Conservation (phyloP, 2,797 vertebrate species). For the Scolopax rusticola region DNA sequence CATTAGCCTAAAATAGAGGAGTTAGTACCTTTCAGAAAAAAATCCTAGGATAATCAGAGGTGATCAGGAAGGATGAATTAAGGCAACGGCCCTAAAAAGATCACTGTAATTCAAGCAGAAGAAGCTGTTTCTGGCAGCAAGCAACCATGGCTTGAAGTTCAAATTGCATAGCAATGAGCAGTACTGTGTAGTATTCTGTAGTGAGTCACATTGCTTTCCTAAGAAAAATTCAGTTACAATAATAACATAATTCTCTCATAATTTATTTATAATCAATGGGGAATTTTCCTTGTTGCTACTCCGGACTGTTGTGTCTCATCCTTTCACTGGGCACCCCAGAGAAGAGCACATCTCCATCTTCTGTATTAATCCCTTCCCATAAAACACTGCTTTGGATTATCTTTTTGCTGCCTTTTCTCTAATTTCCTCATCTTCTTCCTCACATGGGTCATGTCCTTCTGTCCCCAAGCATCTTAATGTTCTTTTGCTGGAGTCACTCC, state of each 20-base stretch:
- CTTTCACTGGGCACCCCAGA: neutral
- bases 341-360: neutral
- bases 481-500: neutral
- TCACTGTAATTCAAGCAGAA: neutral
- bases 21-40: neutral
- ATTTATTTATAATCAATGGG: neutral
- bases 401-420: neutral
- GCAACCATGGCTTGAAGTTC: neutral
- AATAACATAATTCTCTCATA: neutral
- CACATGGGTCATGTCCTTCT: neutral
- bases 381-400: neutral
- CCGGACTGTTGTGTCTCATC: neutral
- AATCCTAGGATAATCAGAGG: neutral
- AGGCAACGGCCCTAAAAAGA: neutral
- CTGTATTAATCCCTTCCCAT: neutral
- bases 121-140: neutral
- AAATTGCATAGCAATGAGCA: neutral
- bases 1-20: neutral
- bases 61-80: neutral
- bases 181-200: neutral
- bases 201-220: neutral
- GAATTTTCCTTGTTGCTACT: neutral
- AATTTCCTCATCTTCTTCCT: neutral
- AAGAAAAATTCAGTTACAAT: neutral
- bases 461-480: neutral